These are phyloP conservation scores for Caenorhabditis virilis DNA, from an alignment of 2,888 invertebrate genomes.

Conservation along the genomic window DNA sequence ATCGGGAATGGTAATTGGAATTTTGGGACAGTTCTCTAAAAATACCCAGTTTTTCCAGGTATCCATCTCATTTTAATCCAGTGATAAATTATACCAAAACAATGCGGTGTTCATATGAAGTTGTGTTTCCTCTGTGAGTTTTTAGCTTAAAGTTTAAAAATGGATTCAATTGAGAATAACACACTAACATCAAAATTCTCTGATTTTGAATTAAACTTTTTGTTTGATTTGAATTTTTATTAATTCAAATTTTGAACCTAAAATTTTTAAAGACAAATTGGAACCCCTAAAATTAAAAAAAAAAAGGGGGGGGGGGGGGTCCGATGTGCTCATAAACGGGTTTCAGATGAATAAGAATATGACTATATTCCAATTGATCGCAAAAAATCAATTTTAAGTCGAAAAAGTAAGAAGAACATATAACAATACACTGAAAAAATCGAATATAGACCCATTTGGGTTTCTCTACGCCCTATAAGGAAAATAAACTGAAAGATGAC, in stretches of 20 bases:
- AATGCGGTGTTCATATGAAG: slow-evolving; percentile 93
- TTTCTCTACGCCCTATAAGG: too few relatives aligned
- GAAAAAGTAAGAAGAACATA: too few relatives aligned
- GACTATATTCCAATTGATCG: too few relatives aligned
- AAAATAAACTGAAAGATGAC: too few relatives aligned
- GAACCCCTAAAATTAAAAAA: too few relatives aligned
- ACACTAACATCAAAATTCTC: slow-evolving; percentile 16
- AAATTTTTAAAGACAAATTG: neutral
- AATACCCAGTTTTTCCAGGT: slow-evolving; percentile 26
- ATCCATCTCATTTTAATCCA: slow-evolving; percentile 91
- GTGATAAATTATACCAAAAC: slow-evolving; percentile 86
- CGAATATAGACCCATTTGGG: too few relatives aligned
- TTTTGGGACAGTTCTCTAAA: neutral
- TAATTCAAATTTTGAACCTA: neutral
- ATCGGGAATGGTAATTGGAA: slow-evolving; percentile 84
- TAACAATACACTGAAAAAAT: too few relatives aligned
- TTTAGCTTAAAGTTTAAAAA: neutral
- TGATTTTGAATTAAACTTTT: neutral
- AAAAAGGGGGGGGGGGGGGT: too few relatives aligned
- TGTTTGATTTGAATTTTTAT: neutral
- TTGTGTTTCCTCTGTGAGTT: slow-evolving; percentile 89
- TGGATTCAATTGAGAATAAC: slow-evolving; percentile 11
- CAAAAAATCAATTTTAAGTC: too few relatives aligned
- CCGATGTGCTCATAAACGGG: too few relatives aligned
- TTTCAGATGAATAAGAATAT: too few relatives aligned